Conservation (phyloP, 2,113 vertebrate genomes). For the Morone chrysops region DNA sequence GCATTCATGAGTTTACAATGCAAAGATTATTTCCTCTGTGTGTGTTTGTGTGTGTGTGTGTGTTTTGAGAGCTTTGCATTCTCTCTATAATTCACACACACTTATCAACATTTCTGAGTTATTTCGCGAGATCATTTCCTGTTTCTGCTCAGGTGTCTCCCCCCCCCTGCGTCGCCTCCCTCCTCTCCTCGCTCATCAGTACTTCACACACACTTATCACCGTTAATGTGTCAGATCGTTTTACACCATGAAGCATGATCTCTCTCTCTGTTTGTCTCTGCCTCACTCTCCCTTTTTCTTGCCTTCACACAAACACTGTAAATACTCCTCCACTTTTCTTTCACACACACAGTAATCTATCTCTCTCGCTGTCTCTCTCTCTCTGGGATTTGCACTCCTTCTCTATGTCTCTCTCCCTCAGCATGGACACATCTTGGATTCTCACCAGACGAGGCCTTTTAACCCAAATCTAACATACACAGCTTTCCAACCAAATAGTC, state of each 20-base stretch:
- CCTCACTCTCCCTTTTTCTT: background rate
- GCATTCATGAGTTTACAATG: constrained; percentile 53
- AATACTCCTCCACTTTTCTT: constrained; percentile 23
- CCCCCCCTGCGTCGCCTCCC: background rate
- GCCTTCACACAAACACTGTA: constrained; percentile 20
- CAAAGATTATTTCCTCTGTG: constrained; percentile 12
- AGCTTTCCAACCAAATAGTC: background rate
- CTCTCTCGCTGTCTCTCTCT: background rate
- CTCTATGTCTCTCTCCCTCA: too few relatives aligned
- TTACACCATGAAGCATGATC: constrained; percentile 11
- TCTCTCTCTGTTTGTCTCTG: background rate
- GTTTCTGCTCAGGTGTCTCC: constrained; percentile 52
- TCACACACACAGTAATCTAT: background rate
- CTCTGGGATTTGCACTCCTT: too few relatives aligned
- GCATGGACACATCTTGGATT: too few relatives aligned
- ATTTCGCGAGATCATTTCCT: constrained; percentile 51
- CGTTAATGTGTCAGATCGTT: constrained; percentile 55
- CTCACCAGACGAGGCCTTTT: background rate
- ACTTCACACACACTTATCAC: constrained; percentile 69
- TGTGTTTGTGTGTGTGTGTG: constrained; percentile 16
- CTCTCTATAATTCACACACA: constrained; percentile 32
- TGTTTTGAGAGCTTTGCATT: background rate
- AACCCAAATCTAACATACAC: background rate
- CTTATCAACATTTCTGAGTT: constrained; percentile 25
- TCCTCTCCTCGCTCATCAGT: constrained; percentile 44